These are phyloP conservation scores for Andrena dorsata DNA, from an alignment of 2,888 invertebrate species.

Conservation along the genomic window DNA sequence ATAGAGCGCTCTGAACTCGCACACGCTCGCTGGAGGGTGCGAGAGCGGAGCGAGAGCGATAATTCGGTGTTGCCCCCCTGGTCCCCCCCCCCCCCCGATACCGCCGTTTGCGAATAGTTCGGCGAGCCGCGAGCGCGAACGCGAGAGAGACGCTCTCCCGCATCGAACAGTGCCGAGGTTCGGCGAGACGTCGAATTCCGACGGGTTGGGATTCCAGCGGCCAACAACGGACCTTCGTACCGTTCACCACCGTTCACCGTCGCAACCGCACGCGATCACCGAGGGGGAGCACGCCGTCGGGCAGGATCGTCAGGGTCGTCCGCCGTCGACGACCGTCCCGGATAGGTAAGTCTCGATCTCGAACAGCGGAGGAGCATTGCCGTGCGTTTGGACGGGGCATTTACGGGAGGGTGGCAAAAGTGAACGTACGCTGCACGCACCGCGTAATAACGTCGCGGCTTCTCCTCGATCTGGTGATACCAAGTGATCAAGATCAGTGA, in stretches of 20 bases:
- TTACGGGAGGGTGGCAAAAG: slow-evolving; percentile 50
- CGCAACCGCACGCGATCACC: slow-evolving; percentile 42
- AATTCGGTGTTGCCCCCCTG: slow-evolving; percentile 4
- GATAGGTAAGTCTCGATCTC: slow-evolving; percentile 69
- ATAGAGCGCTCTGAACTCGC: not conserved
- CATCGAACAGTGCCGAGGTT: slow-evolving; percentile 13
- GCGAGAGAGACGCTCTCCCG: not conserved
- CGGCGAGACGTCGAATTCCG: slow-evolving; percentile 21
- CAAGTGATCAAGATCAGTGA: slow-evolving; percentile 76
- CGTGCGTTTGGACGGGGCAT: slow-evolving; percentile 25
- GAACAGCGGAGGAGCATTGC: slow-evolving; percentile 45
- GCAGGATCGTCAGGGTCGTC: slow-evolving; percentile 65
- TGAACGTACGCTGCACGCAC: slow-evolving; percentile 32
- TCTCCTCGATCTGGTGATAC: slow-evolving; percentile 55
- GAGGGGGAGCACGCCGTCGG: slow-evolving; percentile 60
- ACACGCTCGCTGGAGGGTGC: slow-evolving; percentile 29
- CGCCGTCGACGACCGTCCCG: slow-evolving; percentile 68
- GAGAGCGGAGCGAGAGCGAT: slow-evolving; percentile 36
- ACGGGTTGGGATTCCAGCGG: not conserved
- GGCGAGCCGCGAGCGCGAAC: not conserved
- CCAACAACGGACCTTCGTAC: not conserved
- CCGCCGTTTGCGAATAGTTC: not conserved
- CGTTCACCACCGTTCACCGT: not conserved
- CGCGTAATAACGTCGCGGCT: slow-evolving; percentile 1
- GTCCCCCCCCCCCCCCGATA: slow-evolving; percentile 6